A percentile compares a stretch with the other conserved stretches of the same genome.
Conservation (phyloP, 2,888 invertebrate genomes). For the Crematogaster levior region DNA sequence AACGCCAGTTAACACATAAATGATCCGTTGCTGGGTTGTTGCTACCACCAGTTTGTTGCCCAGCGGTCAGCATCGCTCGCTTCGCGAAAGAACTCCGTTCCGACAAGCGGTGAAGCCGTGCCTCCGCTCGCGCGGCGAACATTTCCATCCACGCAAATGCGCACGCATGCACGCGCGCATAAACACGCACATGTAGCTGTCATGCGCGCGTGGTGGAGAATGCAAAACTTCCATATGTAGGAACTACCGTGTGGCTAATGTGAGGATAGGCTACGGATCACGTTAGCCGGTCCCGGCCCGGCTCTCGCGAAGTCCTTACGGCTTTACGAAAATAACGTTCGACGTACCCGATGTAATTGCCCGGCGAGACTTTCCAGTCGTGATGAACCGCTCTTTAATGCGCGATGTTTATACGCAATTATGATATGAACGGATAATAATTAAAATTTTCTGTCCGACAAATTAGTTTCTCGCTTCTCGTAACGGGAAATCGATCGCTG, state of each 20-base stretch:
- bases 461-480: slow-evolving; percentile 21
- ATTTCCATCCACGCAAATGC: slow-evolving; percentile 64
- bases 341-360: slow-evolving; percentile 62
- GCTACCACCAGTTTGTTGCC: slow-evolving; percentile 70
- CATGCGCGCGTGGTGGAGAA: slow-evolving; percentile 53
- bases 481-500: slow-evolving; percentile 28
- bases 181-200: neutral
- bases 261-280: slow-evolving; percentile 66
- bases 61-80: slow-evolving; percentile 64
- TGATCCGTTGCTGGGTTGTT: slow-evolving; percentile 69
- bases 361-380: slow-evolving; percentile 64
- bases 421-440: slow-evolving; percentile 11
- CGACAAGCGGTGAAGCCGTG: slow-evolving; percentile 56
- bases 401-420: slow-evolving; percentile 35
- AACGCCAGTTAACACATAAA: slow-evolving; percentile 65
- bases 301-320: slow-evolving; percentile 30
- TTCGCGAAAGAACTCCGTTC: slow-evolving; percentile 64
- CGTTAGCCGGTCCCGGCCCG: slow-evolving; percentile 58
- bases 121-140: slow-evolving; percentile 48
- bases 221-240: slow-evolving; percentile 62
- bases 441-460: slow-evolving; percentile 27
- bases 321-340: slow-evolving; percentile 61
- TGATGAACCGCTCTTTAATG: slow-evolving; percentile 51
- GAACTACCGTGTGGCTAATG: slow-evolving; percentile 62
- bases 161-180: slow-evolving; percentile 6